Evolutionary conservation across 1,140 invertebrate genomes (phyloP).

Genomic region (Ceratina japonica): DNA sequence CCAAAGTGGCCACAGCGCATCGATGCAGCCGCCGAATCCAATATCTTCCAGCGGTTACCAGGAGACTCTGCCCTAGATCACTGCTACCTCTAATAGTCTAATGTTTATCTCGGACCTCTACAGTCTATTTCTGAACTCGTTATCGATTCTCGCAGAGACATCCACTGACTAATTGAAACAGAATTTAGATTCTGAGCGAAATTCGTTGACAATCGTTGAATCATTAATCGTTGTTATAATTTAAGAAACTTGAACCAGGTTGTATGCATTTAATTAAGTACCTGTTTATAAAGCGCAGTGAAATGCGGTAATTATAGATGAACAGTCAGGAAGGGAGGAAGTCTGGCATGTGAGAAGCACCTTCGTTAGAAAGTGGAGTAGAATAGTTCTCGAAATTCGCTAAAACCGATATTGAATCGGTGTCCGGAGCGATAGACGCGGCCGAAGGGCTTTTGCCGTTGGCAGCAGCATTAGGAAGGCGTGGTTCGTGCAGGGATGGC

Average conservation of each 20-base stretch:
- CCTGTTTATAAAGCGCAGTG: too few relatives aligned
- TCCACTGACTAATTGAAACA: background rate
- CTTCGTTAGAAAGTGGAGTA: too few relatives aligned
- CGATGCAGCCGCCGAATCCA: conserved; percentile 29
- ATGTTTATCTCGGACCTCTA: background rate
- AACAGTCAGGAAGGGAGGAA: too few relatives aligned
- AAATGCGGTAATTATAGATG: too few relatives aligned
- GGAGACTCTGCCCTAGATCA: conserved; percentile 20
- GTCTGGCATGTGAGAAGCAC: too few relatives aligned
- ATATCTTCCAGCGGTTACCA: conserved; percentile 45
- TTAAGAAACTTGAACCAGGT: too few relatives aligned
- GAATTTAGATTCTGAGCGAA: too few relatives aligned
- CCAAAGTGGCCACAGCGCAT: conserved; percentile 29
- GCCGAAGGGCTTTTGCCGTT: conserved; percentile 55
- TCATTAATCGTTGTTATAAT: too few relatives aligned
- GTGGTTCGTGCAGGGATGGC: conserved; percentile 41
- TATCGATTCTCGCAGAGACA: background rate
- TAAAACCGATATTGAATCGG: conserved; percentile 30
- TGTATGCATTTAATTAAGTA: too few relatives aligned
- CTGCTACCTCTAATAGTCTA: background rate
- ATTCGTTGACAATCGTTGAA: too few relatives aligned
- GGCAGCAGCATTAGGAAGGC: conserved; percentile 60
- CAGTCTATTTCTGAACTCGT: background rate
- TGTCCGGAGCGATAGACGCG: background rate
- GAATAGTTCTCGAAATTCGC: background rate